phyloP scores from a whole-genome alignment of 2,888 invertebrate species.

The Melinopterus prodromus region DNA sequence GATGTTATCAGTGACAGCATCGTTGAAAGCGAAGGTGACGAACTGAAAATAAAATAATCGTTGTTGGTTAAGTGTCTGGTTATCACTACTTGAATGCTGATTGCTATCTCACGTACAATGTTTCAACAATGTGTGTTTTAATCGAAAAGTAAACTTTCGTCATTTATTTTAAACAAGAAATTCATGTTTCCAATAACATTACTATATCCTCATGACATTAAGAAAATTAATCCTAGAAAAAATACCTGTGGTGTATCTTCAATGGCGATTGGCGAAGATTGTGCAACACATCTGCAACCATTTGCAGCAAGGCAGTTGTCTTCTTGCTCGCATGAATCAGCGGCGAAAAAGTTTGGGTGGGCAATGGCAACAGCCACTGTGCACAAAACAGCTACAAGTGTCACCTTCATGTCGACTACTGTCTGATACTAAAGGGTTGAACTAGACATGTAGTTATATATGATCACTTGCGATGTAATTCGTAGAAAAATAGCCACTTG shows the following conservation, averaged over 20 bases:
- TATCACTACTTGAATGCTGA: too few relatives aligned
- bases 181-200: too few relatives aligned
- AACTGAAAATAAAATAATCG: slow-evolving; percentile 61
- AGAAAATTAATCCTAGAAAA: too few relatives aligned
- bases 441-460: neutral
- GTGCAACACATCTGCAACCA: slow-evolving; percentile 44
- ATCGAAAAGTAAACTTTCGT: too few relatives aligned
- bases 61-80: too few relatives aligned
- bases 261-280: slow-evolving; percentile 37
- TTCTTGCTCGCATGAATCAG: slow-evolving; percentile 28
- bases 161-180: too few relatives aligned
- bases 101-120: too few relatives aligned
- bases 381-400: slow-evolving; percentile 42
- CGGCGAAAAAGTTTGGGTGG: neutral
- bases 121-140: too few relatives aligned
- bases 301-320: slow-evolving; percentile 42
- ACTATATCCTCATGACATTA: too few relatives aligned
- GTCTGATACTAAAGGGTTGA: neutral
- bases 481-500: neutral
- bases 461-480: neutral
- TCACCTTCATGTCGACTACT: slow-evolving; percentile 20
- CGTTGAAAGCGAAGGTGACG: slow-evolving; percentile 73
- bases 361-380: slow-evolving; percentile 33
- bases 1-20: slow-evolving; percentile 64
- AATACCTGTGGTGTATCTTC: slow-evolving; percentile 54